Percentiles rank a stretch among this genome's conserved stretches.
These are phyloP conservation scores for Drosophila parvula DNA, from an alignment of 1,140 invertebrate genomes.

Conservation along the genomic window DNA sequence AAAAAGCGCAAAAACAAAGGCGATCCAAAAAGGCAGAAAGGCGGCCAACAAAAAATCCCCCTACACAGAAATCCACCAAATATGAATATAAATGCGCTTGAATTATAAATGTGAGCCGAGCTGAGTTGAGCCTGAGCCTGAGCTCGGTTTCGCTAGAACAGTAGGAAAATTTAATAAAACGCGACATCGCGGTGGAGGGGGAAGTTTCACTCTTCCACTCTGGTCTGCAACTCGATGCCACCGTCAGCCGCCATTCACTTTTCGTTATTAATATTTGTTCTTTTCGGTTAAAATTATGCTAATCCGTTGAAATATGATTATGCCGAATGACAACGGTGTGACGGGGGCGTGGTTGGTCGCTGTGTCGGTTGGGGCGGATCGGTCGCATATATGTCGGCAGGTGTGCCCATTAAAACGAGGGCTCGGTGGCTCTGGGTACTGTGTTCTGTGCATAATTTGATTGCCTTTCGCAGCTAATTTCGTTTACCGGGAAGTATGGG, in stretches of 20 bases:
- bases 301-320: conserved; percentile 83
- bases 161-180: conserved; percentile 75
- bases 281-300: conserved; percentile 75
- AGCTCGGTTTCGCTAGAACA: conserved; percentile 38
- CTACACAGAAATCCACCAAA: conserved; percentile 63
- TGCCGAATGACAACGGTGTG: conserved; percentile 79
- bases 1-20: conserved; percentile 45
- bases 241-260: conserved; percentile 71
- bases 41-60: conserved; percentile 27
- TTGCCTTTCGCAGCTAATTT: conserved; percentile 77
- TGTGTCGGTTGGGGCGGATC: conserved; percentile 8
- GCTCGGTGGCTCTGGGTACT: conserved; percentile 4
- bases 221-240: conserved; percentile 51
- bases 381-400: conserved; percentile 47
- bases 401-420: conserved; percentile 52
- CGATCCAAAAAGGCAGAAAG: conserved; percentile 14
- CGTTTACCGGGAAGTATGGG: conserved; percentile 8
- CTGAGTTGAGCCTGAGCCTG: conserved; percentile 37
- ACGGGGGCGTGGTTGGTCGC: conserved; percentile 27
- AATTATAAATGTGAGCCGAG: conserved; percentile 51
- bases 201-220: conserved; percentile 13
- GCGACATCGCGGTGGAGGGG: conserved; percentile 8
- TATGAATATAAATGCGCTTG: conserved; percentile 73
- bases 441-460: conserved; percentile 73
- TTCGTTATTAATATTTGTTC: conserved; percentile 79